A percentile compares a stretch with the other conserved stretches of the same genome.
These are phyloP conservation scores for Megaleporinus macrocephalus DNA, from an alignment of 2,113 vertebrate genomes.

Conservation along the genomic window DNA sequence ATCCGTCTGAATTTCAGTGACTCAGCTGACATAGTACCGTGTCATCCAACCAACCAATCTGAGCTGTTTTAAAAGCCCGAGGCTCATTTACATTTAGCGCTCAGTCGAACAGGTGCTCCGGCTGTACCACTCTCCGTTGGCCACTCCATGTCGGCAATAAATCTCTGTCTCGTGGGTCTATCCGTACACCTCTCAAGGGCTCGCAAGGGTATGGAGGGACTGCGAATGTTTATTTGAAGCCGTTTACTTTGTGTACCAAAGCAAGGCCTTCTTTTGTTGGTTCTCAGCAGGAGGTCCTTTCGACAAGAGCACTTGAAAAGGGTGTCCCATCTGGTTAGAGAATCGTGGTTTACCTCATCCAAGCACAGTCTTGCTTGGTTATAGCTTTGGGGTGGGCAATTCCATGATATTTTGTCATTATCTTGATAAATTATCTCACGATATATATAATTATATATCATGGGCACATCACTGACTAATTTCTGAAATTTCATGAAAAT, in stretches of 20 bases:
- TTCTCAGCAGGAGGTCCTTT: slow-evolving; percentile 31
- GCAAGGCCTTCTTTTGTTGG: slow-evolving; percentile 32
- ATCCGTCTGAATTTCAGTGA: slow-evolving; percentile 83
- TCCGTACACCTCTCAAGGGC: slow-evolving; percentile 45
- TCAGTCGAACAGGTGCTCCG: slow-evolving; percentile 72
- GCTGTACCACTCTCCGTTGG: slow-evolving; percentile 49
- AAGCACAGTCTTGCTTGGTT: background rate
- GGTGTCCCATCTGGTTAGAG: slow-evolving; percentile 15
- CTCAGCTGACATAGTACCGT: slow-evolving; percentile 79
- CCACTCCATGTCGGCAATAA: slow-evolving; percentile 40
- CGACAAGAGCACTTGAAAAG: slow-evolving; percentile 29
- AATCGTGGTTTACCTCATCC: background rate
- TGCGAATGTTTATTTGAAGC: slow-evolving; percentile 10
- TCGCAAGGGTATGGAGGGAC: slow-evolving; percentile 27
- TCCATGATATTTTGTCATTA: no score
- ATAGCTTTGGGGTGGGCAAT: background rate
- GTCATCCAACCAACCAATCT: slow-evolving; percentile 63
- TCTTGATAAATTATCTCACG: no score
- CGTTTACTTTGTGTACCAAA: slow-evolving; percentile 15
- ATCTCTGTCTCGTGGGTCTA: slow-evolving; percentile 49
- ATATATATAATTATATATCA: no score
- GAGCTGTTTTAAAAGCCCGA: slow-evolving; percentile 56
- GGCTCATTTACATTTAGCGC: slow-evolving; percentile 69
- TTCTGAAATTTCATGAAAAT: no score
- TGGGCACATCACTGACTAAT: no score